Evolutionary conservation across 2,888 invertebrate species (phyloP), one percentile per base, ranked within the genome.

Genomic region (Euzetes globulus): DNA sequence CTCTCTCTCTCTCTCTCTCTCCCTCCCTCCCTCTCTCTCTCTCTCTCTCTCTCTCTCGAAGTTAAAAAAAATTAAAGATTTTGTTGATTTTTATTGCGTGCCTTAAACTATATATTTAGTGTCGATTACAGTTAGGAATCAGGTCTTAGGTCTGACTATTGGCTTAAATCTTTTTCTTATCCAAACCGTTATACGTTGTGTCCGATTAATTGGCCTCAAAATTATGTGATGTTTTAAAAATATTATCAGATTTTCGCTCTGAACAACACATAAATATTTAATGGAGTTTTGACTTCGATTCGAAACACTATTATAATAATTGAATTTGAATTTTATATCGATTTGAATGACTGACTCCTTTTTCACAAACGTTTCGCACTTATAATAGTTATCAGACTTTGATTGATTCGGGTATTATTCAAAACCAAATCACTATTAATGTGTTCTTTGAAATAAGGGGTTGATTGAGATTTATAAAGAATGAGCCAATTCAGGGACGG

Each of bases 91-190:
- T 19, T 19, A 50, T 50, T 50, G 50, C 50, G 50, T 50, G 50
- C 50, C 50, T 50, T 50, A 50, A 50, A 50, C 50, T 50, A 50
- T n/a, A 50, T n/a, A 50, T 50, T 50, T 50, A 19, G n/a, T n/a
- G n/a, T 19, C 50, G 19, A 19, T 50, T 50, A 50, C 19, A 50
- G 50, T 50, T n/a, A 50, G 19, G 50, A n/a, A 50, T 50, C n/a
- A n/a, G 47, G n/a, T 17, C 13, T 17, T n/a, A 47, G 47, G 47
- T 47, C 47, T 47, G 7, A 17, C 47, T 47, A 17, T 47, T 47
- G n/a, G 47, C n/a, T n/a, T 15, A 47, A 47, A 47, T 17, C 7
- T 47, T 17, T 47, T 17, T n/a, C n/a, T n/a, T 2, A 13, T 5
- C 13, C 13, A 17, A 47, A 17, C 15, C n/a, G 41, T 47, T 47